These are phyloP conservation scores for Equus przewalskii DNA, from an alignment of 2,113 vertebrate species.

Conservation along the genomic window DNA sequence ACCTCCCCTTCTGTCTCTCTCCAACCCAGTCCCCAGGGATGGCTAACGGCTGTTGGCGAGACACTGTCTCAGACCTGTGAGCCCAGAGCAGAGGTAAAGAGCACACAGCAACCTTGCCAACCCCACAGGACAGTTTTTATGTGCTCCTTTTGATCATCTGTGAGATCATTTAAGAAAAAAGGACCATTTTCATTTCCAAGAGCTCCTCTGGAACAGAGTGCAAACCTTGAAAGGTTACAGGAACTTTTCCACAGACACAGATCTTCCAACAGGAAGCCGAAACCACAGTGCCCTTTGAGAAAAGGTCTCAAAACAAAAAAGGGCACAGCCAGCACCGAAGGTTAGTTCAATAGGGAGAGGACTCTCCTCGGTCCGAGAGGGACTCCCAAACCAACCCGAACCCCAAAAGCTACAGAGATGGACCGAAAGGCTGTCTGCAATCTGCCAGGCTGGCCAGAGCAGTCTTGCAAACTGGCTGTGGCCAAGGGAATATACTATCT, in stretches of 20 bases:
- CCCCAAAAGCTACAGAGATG: background rate
- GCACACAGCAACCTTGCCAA: conserved; percentile 19
- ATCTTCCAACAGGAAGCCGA: conserved; percentile 20
- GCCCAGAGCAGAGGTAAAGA: conserved; percentile 62
- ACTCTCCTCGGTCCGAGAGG: background rate
- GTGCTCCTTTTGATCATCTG: conserved; percentile 58
- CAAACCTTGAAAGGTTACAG: conserved; percentile 59
- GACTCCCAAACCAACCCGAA: background rate
- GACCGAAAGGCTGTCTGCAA: background rate
- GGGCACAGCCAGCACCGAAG: background rate
- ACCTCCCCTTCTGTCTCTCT: background rate
- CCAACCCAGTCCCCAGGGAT: background rate
- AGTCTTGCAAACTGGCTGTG: background rate
- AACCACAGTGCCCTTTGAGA: conserved; percentile 16
- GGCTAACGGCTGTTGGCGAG: conserved; percentile 46
- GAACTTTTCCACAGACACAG: conserved; percentile 34
- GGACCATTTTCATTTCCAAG: background rate
- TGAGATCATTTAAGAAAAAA: conserved; percentile 64
- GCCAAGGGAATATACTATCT: background rate
- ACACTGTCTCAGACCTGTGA: conserved; percentile 42
- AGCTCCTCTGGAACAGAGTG: background rate
- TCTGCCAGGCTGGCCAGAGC: background rate
- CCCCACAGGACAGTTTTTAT: background rate
- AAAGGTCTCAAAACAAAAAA: conserved; percentile 27
- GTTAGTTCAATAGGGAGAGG: background rate